These are phyloP conservation scores for Sinocyclocheilus anshuiensis DNA, from an alignment of 2,113 vertebrate genomes.

Conservation along the genomic window DNA sequence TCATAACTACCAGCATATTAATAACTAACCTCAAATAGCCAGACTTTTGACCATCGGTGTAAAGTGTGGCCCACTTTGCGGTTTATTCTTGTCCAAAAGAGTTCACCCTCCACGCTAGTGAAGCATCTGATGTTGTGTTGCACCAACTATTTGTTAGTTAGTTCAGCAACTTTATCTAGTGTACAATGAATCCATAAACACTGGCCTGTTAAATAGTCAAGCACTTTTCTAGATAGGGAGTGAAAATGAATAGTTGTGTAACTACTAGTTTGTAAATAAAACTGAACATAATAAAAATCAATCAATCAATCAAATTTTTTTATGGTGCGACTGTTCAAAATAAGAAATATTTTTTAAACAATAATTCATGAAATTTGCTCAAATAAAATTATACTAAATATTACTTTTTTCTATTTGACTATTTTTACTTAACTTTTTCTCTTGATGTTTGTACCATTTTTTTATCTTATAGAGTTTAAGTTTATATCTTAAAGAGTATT, in stretches of 20 bases:
- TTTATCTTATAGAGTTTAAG: no score
- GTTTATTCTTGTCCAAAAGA: background rate
- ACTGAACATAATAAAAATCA: background rate
- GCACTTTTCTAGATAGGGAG: background rate
- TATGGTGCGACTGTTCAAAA: background rate
- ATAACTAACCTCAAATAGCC: background rate
- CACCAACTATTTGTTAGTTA: background rate
- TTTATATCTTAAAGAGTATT: no score
- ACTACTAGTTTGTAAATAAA: background rate
- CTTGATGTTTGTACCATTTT: no score
- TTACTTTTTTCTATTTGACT: no score
- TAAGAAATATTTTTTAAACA: background rate
- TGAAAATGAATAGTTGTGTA: background rate
- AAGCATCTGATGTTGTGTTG: background rate
- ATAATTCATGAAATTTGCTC: background rate
- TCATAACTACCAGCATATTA: background rate
- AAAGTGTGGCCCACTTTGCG: background rate
- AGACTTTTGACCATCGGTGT: background rate
- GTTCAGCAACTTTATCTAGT: background rate
- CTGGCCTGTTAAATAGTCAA: background rate
- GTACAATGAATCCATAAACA: background rate
- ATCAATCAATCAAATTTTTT: background rate
- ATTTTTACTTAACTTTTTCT: no score
- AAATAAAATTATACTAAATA: no score
- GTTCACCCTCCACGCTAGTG: background rate